A percentile compares a stretch with the other conserved stretches of the same genome.
These are phyloP conservation scores for Sitodiplosis mosellana DNA, from an alignment of 1,140 invertebrate species.

Conservation along the genomic window DNA sequence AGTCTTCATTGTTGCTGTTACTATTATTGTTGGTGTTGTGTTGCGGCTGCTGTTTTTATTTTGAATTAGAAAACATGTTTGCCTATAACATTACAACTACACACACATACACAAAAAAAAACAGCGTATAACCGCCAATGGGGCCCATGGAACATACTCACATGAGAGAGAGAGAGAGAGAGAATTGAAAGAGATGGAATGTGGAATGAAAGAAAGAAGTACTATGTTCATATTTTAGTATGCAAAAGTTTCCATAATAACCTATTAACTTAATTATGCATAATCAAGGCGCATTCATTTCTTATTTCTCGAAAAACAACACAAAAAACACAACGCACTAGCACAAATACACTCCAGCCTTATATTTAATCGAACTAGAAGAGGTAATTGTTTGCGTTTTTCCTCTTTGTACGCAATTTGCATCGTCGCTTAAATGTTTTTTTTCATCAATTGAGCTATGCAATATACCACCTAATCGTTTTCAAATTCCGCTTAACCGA, in stretches of 20 bases:
- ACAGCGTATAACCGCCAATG: neutral
- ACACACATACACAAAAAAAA: too few relatives aligned
- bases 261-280: neutral
- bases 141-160: neutral
- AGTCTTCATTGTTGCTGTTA: too few relatives aligned
- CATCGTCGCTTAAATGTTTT: neutral
- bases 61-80: too few relatives aligned
- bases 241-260: neutral
- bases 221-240: neutral
- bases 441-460: neutral
- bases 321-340: neutral
- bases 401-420: neutral
- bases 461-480: neutral
- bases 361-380: neutral
- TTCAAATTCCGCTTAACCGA: neutral
- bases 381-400: neutral
- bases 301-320: neutral
- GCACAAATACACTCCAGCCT: neutral
- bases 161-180: neutral
- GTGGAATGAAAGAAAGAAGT: neutral
- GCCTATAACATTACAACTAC: too few relatives aligned
- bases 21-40: too few relatives aligned
- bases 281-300: neutral
- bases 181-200: neutral
- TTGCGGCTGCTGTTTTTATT: too few relatives aligned